Evolutionary conservation across 2,797 vertebrate species (phyloP).

Genomic region (Sebastolobus altivelis): DNA sequence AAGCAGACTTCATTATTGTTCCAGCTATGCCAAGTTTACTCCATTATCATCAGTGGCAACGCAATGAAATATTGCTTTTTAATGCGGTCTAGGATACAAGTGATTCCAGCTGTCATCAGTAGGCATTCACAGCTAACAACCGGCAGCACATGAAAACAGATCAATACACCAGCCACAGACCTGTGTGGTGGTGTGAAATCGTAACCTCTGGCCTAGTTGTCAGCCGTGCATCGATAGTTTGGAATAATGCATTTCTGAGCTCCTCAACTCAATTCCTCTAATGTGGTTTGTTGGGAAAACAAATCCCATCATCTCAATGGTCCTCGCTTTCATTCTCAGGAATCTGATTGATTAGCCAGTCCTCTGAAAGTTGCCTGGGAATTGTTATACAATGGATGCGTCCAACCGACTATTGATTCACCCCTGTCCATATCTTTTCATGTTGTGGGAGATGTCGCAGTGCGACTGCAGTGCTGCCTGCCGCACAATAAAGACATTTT

Average conservation of each 20-base stretch:
- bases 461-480: slow-evolving; percentile 22
- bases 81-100: slow-evolving; percentile 18
- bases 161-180: slow-evolving; percentile 55
- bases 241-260: slow-evolving; percentile 61
- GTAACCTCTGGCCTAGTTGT: slow-evolving; percentile 50
- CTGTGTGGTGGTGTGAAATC: slow-evolving; percentile 43
- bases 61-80: slow-evolving; percentile 12
- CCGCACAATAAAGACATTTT: slow-evolving; percentile 11
- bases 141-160: slow-evolving; percentile 56
- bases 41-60: slow-evolving; percentile 6
- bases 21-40: slow-evolving; percentile 4
- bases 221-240: slow-evolving; percentile 35
- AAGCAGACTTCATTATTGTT: slow-evolving; percentile 16
- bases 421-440: slow-evolving; percentile 41
- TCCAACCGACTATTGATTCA: slow-evolving; percentile 71
- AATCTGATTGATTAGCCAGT: slow-evolving; percentile 64
- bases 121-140: slow-evolving; percentile 53
- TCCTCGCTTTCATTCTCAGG: slow-evolving; percentile 47
- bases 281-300: slow-evolving; percentile 61
- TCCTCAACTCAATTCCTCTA: slow-evolving; percentile 49
- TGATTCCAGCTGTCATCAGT: slow-evolving; percentile 35
- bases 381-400: slow-evolving; percentile 61
- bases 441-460: slow-evolving; percentile 39
- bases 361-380: slow-evolving; percentile 52
- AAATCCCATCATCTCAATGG: slow-evolving; percentile 52